Base-by-base conservation (phyloP, 2,113 vertebrate genomes). In the Octodon degus region DNA sequence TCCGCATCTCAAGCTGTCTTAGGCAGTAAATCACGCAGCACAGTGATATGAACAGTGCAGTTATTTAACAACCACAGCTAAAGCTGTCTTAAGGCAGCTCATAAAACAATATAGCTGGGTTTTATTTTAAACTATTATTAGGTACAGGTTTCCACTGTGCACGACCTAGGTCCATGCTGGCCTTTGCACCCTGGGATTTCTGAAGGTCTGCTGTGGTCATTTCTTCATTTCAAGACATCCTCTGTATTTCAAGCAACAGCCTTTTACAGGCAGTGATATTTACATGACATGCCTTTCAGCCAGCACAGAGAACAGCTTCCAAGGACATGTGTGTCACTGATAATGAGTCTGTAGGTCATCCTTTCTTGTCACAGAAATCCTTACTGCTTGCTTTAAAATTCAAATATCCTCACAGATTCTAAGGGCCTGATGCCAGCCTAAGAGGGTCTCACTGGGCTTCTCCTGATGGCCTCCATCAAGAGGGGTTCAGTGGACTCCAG, bases 161-260 rank as follows among this genome's bases (percentile, higher is more conserved):
- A 7, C 1, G 3, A 10, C 22, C 7, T 1, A 0, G 34, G 3
- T 43, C 24, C 70, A 13, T 4, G 2, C 6, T 22, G 0, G 16
- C 63, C 72, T n/a, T 60, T 37, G 12, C 25, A 65, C 17, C 47
- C 6, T 1, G 30, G 53, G 72, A 34, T 82, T 72, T 24, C 37
- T 82, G 67, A 93, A 89, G 79, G 43, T 60, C 25, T 40, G 10
- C 22, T 74, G 4, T 16, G 65, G 43, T 0, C 27, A 1, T 62
- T 77, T 47, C 53, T 34, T 67, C 62, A 60, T 40, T 34, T 68
- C 53, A 60, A 11, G 68, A 40, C 16, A 79, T 55, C 3, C 2
- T 60, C 63, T 91, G 17, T 14, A 19, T 82, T 94, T 70, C 19
- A 93, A 86, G 27, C 22, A 77, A 79, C 58, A 65, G 65, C 53